These are phyloP conservation scores for Phyllotis vaccarum DNA, from an alignment of 2,797 vertebrate genomes.

Conservation along the genomic window DNA sequence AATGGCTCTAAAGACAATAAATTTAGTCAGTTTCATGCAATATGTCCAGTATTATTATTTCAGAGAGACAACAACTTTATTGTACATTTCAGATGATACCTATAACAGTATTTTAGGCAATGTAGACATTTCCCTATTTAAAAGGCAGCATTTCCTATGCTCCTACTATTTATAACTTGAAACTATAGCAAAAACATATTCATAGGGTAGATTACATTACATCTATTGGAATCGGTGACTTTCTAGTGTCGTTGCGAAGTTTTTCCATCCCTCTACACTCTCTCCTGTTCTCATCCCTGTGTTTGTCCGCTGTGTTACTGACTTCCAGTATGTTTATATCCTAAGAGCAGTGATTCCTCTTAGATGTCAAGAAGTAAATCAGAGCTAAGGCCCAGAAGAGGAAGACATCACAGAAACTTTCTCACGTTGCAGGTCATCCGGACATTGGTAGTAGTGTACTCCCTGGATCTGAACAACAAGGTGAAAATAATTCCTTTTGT, in stretches of 20 bases:
- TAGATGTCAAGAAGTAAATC: slow-evolving; percentile 75
- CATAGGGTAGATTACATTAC: neutral
- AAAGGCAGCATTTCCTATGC: neutral
- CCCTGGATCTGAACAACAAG: slow-evolving; percentile 55
- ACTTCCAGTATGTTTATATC: slow-evolving; percentile 70
- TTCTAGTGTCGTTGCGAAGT: neutral
- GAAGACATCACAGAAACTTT: slow-evolving; percentile 68
- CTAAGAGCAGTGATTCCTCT: slow-evolving; percentile 58
- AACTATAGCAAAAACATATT: slow-evolving; percentile 39
- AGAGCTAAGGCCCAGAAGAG: slow-evolving; percentile 62
- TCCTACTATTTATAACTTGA: slow-evolving; percentile 16
- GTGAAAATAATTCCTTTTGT: slow-evolving; percentile 54
- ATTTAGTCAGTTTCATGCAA: slow-evolving; percentile 76
- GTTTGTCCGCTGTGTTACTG: slow-evolving; percentile 73
- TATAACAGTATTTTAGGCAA: slow-evolving; percentile 58
- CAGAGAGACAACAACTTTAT: slow-evolving; percentile 74
- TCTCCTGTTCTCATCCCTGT: neutral
- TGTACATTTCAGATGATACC: slow-evolving; percentile 61
- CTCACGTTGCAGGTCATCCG: slow-evolving; percentile 64
- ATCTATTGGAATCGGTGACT: neutral
- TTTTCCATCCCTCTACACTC: neutral
- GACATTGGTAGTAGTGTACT: neutral
- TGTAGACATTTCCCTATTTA: slow-evolving; percentile 51
- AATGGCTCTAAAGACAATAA: slow-evolving; percentile 72
- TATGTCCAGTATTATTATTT: slow-evolving; percentile 69